Conservation (phyloP, 2,113 vertebrate species). For the Callipepla californica region DNA sequence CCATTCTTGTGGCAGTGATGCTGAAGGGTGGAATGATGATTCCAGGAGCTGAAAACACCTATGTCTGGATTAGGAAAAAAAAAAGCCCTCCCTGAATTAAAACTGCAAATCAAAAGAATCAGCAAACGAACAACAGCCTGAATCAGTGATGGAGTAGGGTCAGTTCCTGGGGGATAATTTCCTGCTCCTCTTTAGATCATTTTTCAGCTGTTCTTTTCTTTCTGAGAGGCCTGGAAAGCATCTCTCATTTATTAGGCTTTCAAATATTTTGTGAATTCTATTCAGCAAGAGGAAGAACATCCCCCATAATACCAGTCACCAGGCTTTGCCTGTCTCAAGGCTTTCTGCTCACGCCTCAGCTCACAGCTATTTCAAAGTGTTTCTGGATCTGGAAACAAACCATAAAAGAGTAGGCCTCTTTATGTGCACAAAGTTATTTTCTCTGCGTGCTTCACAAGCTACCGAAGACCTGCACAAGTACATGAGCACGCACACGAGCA, state of each 20-base stretch:
- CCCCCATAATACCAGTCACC: neutral
- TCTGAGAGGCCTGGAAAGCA: conserved; percentile 39
- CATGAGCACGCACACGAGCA: no score
- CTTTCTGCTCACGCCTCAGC: neutral
- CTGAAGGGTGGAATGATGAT: neutral
- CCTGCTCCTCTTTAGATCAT: conserved; percentile 25
- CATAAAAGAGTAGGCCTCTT: conserved; percentile 16
- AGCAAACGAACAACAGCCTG: conserved; percentile 33
- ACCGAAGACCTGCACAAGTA: neutral
- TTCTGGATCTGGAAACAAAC: neutral
- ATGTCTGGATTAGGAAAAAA: neutral
- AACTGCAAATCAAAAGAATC: conserved; percentile 37
- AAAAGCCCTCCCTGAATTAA: conserved; percentile 19
- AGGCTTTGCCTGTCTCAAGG: neutral
- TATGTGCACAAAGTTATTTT: conserved; percentile 19
- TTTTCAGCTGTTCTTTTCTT: conserved; percentile 46
- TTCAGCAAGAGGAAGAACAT: neutral
- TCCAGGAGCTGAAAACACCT: conserved; percentile 19
- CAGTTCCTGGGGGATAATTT: conserved; percentile 40
- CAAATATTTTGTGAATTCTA: conserved; percentile 46
- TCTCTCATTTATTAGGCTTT: conserved; percentile 43
- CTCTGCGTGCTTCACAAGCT: conserved; percentile 32
- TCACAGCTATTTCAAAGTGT: conserved; percentile 48
- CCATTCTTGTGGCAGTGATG: neutral
- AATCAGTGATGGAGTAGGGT: conserved; percentile 21